A percentile compares a stretch with the other conserved stretches of the same genome.
Evolutionary conservation across 2,113 vertebrate species (phyloP).

Genomic region (Python bivittatus): DNA sequence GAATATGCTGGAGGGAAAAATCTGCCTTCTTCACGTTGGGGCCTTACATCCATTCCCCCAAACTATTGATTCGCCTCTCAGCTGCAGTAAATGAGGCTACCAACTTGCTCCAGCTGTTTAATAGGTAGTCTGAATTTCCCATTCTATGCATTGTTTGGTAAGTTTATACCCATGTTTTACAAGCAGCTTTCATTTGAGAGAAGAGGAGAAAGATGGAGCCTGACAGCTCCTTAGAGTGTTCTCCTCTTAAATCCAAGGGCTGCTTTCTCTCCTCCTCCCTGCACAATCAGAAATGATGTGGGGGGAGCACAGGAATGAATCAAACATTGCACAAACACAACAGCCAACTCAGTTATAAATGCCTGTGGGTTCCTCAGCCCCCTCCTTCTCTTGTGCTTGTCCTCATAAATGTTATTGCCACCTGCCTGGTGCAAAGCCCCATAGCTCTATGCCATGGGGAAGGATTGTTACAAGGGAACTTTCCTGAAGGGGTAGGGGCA

Average conservation of each 20-base stretch:
- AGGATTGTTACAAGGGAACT: neutral
- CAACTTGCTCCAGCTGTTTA: neutral
- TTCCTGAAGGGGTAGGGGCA: neutral
- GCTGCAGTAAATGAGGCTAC: neutral
- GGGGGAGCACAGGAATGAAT: neutral
- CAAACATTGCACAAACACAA: neutral
- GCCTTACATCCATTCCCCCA: neutral
- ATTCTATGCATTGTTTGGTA: neutral
- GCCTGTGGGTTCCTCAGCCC: neutral
- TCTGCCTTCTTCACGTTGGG: neutral
- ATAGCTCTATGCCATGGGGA: neutral
- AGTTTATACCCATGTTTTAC: constrained; percentile 20
- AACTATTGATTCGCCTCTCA: neutral
- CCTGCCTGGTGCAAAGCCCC: neutral
- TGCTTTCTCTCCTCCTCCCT: neutral
- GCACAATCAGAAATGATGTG: neutral
- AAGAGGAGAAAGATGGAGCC: neutral
- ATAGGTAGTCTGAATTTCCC: neutral
- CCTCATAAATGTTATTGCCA: neutral
- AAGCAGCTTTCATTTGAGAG: constrained; percentile 4
- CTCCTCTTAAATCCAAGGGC: neutral
- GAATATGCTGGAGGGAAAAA: too few species aligned
- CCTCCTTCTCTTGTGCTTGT: neutral
- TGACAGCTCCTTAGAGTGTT: neutral
- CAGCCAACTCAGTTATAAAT: neutral